A percentile compares a stretch with the other conserved stretches of the same genome.
Conservation (phyloP, 2,113 vertebrate species). For the Lanius collurio region DNA sequence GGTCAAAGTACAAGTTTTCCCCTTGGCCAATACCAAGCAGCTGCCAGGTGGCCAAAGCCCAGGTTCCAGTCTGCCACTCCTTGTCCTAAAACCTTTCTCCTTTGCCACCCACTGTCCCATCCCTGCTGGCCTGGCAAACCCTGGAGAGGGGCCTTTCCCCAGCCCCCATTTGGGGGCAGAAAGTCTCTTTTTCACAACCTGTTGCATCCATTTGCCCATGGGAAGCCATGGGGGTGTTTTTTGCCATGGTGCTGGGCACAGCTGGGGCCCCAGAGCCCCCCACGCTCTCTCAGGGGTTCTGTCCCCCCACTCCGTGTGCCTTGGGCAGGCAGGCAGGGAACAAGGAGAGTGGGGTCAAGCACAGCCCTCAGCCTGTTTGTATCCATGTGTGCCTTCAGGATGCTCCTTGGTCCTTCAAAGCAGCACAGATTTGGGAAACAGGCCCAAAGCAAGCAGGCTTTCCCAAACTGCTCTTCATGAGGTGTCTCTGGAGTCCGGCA, state of each 20-base stretch:
- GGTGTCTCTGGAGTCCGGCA: rapidly evolving
- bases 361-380: not conserved
- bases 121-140: not conserved
- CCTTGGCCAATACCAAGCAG: not conserved
- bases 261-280: not conserved
- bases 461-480: not conserved
- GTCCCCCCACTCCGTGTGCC: not conserved
- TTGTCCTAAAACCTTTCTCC: not conserved
- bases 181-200: not conserved
- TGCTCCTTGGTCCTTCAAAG: rapidly evolving
- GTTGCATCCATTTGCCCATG: rapidly evolving
- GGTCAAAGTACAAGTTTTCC: not conserved
- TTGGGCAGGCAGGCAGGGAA: not conserved
- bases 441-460: not conserved
- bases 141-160: not conserved
- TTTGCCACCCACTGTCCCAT: not conserved
- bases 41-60: not conserved
- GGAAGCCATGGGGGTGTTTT: rapidly evolving
- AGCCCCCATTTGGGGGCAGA: not conserved
- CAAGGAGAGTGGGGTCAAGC: not conserved
- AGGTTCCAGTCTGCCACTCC: not conserved
- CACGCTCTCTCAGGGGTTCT: not conserved
- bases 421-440: rapidly evolving
- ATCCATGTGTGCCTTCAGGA: rapidly evolving
- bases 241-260: not conserved